Percentiles rank a stretch among this genome's conserved stretches.
These are phyloP conservation scores for Nezara viridula DNA, from an alignment of 2,888 invertebrate species.

Conservation along the genomic window DNA sequence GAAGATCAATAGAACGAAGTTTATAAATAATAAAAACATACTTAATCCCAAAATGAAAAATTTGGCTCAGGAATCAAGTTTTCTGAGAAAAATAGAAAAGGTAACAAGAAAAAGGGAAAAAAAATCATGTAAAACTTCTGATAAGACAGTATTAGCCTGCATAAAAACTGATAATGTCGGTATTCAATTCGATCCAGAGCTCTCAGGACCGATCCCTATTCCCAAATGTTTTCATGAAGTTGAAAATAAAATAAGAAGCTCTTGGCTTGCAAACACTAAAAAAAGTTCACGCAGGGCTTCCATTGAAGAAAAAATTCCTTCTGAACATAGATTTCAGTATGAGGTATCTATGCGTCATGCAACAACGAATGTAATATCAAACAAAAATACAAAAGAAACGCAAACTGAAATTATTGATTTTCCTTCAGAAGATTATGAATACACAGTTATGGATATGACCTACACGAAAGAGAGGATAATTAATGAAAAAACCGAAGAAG, in stretches of 20 bases:
- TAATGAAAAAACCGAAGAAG: background rate
- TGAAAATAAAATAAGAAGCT: background rate
- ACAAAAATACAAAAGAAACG: background rate
- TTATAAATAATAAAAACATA: background rate
- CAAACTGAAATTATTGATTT: background rate
- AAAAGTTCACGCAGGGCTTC: background rate
- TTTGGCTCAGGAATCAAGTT: background rate
- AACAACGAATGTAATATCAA: background rate
- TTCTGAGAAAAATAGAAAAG: background rate
- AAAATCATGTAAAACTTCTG: background rate
- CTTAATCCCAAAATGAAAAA: background rate
- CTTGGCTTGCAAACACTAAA: conserved; percentile 6
- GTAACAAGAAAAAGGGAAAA: background rate
- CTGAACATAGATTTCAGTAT: background rate
- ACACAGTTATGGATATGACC: background rate
- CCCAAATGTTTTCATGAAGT: background rate
- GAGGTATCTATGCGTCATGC: background rate
- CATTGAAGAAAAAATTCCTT: background rate
- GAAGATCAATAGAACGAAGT: background rate
- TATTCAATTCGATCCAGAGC: background rate
- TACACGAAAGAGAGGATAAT: background rate
- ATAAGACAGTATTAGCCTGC: background rate
- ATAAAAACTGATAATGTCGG: background rate
- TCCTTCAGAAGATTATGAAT: background rate
- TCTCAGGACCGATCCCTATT: background rate